phyloP scores from a whole-genome alignment of 2,113 vertebrate genomes.

The Triplophysa siluroides region DNA sequence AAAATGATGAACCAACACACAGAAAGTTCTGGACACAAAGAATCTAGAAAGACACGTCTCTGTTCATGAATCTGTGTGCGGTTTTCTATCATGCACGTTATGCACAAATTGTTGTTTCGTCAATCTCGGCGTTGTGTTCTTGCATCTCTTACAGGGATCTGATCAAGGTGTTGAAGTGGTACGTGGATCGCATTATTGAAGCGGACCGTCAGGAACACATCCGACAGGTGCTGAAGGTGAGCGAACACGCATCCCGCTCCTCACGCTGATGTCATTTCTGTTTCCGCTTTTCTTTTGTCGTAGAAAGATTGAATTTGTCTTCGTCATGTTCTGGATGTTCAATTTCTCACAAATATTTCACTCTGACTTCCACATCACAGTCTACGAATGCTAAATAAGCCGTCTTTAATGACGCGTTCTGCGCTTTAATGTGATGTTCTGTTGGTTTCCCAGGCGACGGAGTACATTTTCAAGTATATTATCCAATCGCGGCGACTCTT shows the following conservation, averaged over 20 bases:
- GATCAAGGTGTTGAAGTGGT: constrained; percentile 97
- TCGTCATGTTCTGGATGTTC: not conserved
- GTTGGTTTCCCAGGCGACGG: constrained; percentile 69
- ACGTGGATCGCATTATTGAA: constrained; percentile 94
- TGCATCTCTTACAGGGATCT: constrained; percentile 82
- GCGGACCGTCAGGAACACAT: constrained; percentile 95
- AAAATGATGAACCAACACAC: too few relatives aligned
- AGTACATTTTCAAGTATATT: constrained; percentile 99
- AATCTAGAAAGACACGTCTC: too few relatives aligned
- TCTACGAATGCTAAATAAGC: constrained; percentile 7
- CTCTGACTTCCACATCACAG: not conserved
- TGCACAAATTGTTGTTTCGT: not conserved
- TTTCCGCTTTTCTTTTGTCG: not conserved
- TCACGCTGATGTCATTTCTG: not conserved
- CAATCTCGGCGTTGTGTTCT: not conserved
- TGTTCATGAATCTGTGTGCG: too few relatives aligned
- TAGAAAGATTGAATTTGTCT: not conserved
- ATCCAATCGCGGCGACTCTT: constrained; percentile 94
- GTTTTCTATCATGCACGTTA: too few relatives aligned
- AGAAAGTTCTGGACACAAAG: too few relatives aligned
- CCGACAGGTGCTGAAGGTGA: constrained; percentile 96
- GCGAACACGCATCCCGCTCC: not conserved
- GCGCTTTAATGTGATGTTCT: not conserved
- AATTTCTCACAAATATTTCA: not conserved
- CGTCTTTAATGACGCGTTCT: not conserved